A percentile compares a stretch with the other conserved stretches of the same genome.
Conservation (phyloP, 1,140 invertebrate species). For the Eriosoma lanigerum region DNA sequence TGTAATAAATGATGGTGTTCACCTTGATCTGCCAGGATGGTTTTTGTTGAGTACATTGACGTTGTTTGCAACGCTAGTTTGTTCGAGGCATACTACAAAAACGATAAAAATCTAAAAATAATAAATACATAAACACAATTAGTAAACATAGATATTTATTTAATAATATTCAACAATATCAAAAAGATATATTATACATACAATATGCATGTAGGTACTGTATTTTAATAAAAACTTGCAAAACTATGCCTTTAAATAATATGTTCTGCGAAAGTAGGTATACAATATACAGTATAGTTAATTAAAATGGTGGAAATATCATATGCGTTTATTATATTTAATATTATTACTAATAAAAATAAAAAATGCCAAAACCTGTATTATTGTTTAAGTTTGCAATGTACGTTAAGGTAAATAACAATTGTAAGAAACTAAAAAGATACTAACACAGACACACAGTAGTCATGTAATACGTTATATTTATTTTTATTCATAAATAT, state of each 20-base stretch:
- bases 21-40: conserved; percentile 45
- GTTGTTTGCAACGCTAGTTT: conserved; percentile 21
- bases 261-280: too few relatives aligned
- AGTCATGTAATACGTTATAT: too few relatives aligned
- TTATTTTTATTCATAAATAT: too few relatives aligned
- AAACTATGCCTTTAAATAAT: too few relatives aligned
- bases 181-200: background rate
- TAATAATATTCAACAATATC: background rate
- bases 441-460: too few relatives aligned
- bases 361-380: background rate
- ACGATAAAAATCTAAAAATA: conserved; percentile 26
- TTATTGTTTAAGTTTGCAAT: background rate
- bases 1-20: conserved; percentile 39
- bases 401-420: background rate
- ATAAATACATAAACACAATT: background rate
- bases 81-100: conserved; percentile 19
- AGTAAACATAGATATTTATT: background rate
- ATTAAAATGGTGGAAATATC: background rate
- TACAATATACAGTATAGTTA: too few relatives aligned
- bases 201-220: too few relatives aligned
- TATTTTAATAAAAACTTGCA: background rate
- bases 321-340: background rate
- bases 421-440: background rate
- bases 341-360: too few relatives aligned
- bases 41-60: conserved; percentile 43